Evolutionary conservation across 2,797 vertebrate species (phyloP).

Genomic region (Toxotes lorentzi): DNA sequence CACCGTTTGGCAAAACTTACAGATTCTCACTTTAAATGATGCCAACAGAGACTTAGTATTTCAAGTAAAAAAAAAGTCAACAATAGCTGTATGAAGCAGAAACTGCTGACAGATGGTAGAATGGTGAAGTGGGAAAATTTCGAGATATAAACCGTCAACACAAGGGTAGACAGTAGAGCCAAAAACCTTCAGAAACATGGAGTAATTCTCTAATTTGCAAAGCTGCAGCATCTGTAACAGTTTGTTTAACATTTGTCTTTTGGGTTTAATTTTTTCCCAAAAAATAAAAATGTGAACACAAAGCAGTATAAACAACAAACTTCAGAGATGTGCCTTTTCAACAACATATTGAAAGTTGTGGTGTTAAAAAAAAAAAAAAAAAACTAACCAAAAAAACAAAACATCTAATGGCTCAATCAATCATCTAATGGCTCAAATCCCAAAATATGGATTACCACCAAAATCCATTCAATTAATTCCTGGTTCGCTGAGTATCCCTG

Average conservation of each 20-base stretch:
- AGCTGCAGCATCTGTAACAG: neutral
- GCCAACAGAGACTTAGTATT: neutral
- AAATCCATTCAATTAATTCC: constrained; percentile 37
- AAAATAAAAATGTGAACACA: neutral
- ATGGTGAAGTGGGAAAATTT: neutral
- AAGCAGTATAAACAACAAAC: neutral
- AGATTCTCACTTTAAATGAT: neutral
- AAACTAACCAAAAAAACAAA: neutral
- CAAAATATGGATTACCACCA: constrained; percentile 60
- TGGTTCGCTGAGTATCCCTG: constrained; percentile 23
- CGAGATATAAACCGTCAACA: neutral
- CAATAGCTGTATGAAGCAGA: neutral
- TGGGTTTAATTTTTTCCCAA: neutral
- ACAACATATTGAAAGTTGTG: neutral
- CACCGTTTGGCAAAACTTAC: neutral
- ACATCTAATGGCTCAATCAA: too few relatives aligned
- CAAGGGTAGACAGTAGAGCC: neutral
- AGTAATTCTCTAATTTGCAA: neutral
- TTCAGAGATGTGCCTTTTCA: neutral
- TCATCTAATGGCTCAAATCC: constrained; percentile 57
- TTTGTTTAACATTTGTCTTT: neutral
- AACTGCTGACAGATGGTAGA: neutral
- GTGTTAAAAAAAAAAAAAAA: neutral
- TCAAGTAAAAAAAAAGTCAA: neutral
- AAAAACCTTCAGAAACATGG: neutral